Evolutionary conservation across 2,113 vertebrate genomes (phyloP).

Genomic region (Callocephalon fimbriatum): DNA sequence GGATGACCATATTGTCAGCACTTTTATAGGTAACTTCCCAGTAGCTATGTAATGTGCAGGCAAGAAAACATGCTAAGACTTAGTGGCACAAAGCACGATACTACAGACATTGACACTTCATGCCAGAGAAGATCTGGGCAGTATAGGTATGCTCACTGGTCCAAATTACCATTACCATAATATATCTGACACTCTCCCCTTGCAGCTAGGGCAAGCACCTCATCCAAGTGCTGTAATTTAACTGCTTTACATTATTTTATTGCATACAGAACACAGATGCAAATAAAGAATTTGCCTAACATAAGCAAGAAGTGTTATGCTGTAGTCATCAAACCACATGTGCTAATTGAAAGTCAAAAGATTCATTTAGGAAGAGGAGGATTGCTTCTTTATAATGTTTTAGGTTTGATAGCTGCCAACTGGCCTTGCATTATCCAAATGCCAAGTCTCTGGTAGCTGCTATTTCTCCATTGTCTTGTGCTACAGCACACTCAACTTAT

Average conservation of each 20-base stretch:
- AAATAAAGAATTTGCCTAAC: neutral
- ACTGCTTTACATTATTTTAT: neutral
- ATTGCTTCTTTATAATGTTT: neutral
- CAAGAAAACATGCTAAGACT: neutral
- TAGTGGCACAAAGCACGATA: neutral
- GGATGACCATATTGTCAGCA: neutral
- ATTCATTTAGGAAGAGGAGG: neutral
- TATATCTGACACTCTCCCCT: too few relatives aligned
- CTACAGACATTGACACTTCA: too few relatives aligned
- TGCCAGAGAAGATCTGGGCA: too few relatives aligned
- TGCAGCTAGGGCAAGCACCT: neutral
- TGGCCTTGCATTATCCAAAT: neutral
- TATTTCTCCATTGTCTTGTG: neutral
- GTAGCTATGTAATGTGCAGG: neutral
- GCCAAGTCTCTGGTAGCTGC: neutral
- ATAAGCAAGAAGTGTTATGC: neutral
- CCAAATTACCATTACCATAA: neutral
- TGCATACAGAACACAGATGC: neutral
- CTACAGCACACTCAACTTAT: accelerated
- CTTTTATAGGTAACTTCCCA: neutral
- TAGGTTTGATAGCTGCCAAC: neutral
- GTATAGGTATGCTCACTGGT: neutral
- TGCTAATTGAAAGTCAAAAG: neutral
- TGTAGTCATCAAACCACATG: neutral
- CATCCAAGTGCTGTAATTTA: neutral